Base-by-base conservation (phyloP, 2,797 vertebrate genomes). In the Fringilla coelebs region DNA sequence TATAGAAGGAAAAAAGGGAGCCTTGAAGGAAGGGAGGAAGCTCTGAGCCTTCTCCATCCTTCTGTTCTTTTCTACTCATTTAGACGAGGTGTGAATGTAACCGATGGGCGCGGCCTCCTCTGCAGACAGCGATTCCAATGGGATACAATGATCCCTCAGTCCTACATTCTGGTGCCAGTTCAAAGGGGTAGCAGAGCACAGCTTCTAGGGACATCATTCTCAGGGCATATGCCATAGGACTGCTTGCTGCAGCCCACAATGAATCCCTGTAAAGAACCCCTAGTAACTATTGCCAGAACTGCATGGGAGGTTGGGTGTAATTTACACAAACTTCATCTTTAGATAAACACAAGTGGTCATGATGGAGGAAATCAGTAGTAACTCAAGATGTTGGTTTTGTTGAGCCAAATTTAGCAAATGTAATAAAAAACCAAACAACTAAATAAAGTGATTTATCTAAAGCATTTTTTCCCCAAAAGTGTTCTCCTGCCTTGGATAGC, bases 1-100 rank as follows among this genome's bases (percentile, higher is more conserved):
- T 86, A 66, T 81, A 52, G 79, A 88, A 88, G 66, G 60, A 60
- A 94, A 85, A 92, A 92, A 86, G 13, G 21, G 55, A 88, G 67
- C 63, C 85, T 81, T 86, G 89, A 73, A 94, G 89, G 73, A 91
- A 90, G 55, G 68, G 93, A 90, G 60, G 76, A 93, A 90, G 67
- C 79, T 90, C 88, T 92, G 85, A 78, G 79, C 38, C 89, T 89
- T 93, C 83, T 89, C 76, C 3, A 4, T 81, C 71, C 85, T 94
- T 88, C 78, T 96, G 36, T 80, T 77, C 55, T 91, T 86, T 91
- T 85, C 88, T 79, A 5, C 79, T 86, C 51, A 43, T 91, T 91
- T 86, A 86, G 82, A 40, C 65, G 73, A 91, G 92, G 51, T 86
- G 76, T 75, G 92, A 81, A 88, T 71, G 85, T 81, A 73, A 70